Conservation (phyloP, 2,113 vertebrate genomes). For the Megaleporinus macrocephalus region DNA sequence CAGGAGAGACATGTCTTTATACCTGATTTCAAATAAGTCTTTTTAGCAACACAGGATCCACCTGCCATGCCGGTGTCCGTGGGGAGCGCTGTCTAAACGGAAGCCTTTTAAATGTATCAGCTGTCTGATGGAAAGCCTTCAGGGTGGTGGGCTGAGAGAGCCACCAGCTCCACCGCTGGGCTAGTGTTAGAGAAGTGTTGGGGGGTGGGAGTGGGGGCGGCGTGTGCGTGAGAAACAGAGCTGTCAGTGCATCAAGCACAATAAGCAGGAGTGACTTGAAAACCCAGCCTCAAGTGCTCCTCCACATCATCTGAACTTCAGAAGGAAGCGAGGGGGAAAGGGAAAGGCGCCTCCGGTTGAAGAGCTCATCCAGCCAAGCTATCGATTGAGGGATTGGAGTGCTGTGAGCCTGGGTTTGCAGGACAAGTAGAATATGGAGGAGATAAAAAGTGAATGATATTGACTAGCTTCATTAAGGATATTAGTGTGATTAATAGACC, state of each 20-base stretch:
- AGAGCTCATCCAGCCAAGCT: conserved; percentile 22
- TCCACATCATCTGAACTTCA: conserved; percentile 4
- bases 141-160: conserved; percentile 54
- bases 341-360: conserved; percentile 22
- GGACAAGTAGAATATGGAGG: conserved; percentile 21
- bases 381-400: conserved; percentile 35
- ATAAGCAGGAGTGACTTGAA: conserved; percentile 30
- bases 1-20: conserved; percentile 2
- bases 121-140: conserved; percentile 60
- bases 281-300: conserved; percentile 12
- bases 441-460: conserved; percentile 52
- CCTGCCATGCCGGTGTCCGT: conserved; percentile 67
- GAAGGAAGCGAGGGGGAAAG: conserved; percentile 4
- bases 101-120: conserved; percentile 78
- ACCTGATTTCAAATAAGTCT: conserved; percentile 31
- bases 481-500: conserved; percentile 61
- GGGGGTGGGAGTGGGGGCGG: not conserved
- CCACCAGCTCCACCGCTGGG: conserved; percentile 49
- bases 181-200: conserved; percentile 54
- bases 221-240: conserved; percentile 17
- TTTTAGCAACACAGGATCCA: conserved; percentile 71
- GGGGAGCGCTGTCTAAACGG: conserved; percentile 71
- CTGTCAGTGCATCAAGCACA: conserved; percentile 37
- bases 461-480: conserved; percentile 56
- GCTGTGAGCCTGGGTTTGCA: not conserved